Evolutionary conservation across 2,888 invertebrate genomes (phyloP).

Genomic region (Copidosoma aretas): DNA sequence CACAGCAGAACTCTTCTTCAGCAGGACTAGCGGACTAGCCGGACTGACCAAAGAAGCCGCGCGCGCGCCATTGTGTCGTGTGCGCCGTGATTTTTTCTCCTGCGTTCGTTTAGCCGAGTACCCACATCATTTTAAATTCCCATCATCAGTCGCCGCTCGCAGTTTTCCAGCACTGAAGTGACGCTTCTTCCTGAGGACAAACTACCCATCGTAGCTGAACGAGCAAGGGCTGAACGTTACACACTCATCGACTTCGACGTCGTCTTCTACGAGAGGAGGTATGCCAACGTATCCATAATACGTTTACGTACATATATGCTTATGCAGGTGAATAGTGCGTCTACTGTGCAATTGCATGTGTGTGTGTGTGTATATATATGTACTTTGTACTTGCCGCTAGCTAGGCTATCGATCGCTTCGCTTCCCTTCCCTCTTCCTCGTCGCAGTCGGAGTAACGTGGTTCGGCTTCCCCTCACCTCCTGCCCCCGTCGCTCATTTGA

Average conservation of each 20-base stretch:
- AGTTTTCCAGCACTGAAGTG: not conserved
- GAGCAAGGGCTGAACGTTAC: not conserved
- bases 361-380: no score
- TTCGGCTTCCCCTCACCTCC: not conserved
- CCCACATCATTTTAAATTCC: not conserved
- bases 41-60: constrained; percentile 40
- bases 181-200: not conserved
- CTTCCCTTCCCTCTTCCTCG: not conserved
- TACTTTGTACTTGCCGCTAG: no score
- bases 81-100: constrained; percentile 45
- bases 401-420: constrained; percentile 11
- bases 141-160: not conserved
- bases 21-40: constrained; percentile 35
- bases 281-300: no score
- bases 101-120: constrained; percentile 3
- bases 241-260: not conserved
- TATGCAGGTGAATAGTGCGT: not conserved
- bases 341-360: no score
- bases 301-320: no score
- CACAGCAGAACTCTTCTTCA: constrained; percentile 36
- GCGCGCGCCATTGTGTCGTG: constrained; percentile 54
- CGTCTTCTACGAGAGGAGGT: no score
- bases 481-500: not conserved
- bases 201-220: not conserved
- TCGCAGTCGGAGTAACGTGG: not conserved